Percentiles rank a stretch among this genome's conserved stretches.
Conservation (phyloP, 37 sponge, comb jelly and placozoan genomes). For the Geodia barretti region DNA sequence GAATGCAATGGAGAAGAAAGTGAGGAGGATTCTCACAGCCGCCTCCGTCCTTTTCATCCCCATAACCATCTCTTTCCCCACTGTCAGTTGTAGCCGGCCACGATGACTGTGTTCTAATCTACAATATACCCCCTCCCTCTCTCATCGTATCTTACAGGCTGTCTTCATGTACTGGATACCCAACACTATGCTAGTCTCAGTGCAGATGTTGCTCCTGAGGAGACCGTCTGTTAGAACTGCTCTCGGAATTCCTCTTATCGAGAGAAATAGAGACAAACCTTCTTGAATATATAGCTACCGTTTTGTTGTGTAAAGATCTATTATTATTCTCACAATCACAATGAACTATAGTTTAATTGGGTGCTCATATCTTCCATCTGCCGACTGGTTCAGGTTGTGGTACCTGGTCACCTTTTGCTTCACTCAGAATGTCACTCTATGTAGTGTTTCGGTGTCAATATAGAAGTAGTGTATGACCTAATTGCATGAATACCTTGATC, state of each 20-base stretch:
- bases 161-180: slow-evolving; percentile 83
- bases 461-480: no score
- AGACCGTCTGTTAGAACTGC: slow-evolving; percentile 31
- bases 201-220: slow-evolving; percentile 57
- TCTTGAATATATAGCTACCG: no score
- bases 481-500: slow-evolving; percentile 38
- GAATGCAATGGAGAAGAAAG: slow-evolving; percentile 40
- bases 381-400: no score
- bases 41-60: slow-evolving; percentile 61
- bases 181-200: slow-evolving; percentile 34
- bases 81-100: no score
- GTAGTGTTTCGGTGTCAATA: neutral
- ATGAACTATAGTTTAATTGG: no score
- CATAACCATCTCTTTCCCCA: slow-evolving; percentile 59
- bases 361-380: no score
- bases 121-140: neutral
- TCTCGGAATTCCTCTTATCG: slow-evolving; percentile 61
- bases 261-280: neutral
- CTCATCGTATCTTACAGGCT: slow-evolving; percentile 33
- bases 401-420: slow-evolving; percentile 16
- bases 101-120: no score
- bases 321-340: no score
- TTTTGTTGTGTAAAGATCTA: no score
- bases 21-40: slow-evolving; percentile 54
- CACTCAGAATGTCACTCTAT: slow-evolving; percentile 24